Evolutionary conservation across 2,113 vertebrate species (phyloP).

Genomic region (Pangasianodon gigas): DNA sequence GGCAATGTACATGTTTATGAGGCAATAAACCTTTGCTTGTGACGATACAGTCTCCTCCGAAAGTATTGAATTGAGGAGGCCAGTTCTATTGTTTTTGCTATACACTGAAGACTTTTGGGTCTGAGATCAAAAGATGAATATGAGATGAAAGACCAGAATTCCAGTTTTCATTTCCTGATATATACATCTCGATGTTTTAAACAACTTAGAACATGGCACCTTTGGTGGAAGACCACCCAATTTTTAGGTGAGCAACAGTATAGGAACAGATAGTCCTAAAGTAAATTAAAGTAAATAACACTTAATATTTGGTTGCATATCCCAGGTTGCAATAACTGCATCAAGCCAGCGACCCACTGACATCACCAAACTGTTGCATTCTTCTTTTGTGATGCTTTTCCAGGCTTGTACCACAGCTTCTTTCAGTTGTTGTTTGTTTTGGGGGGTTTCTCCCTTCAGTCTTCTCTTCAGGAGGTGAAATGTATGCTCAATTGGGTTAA

Average conservation of each 20-base stretch:
- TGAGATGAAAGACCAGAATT: not conserved
- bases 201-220: not conserved
- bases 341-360: too few relatives aligned
- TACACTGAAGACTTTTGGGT: not conserved
- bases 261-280: not conserved
- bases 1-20: not conserved
- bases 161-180: not conserved
- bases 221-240: not conserved
- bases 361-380: too few relatives aligned
- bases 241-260: not conserved
- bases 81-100: not conserved
- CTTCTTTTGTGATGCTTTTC: too few relatives aligned
- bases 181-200: not conserved
- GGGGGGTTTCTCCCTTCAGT: too few relatives aligned
- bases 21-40: not conserved
- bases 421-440: too few relatives aligned
- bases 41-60: not conserved
- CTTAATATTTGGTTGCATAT: not conserved
- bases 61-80: not conserved
- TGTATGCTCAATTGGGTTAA: too few relatives aligned
- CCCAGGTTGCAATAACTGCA: too few relatives aligned
- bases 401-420: too few relatives aligned
- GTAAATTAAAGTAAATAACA: not conserved
- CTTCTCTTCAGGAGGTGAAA: too few relatives aligned
- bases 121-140: not conserved